Percentiles rank a stretch among this genome's conserved stretches.
Conservation (phyloP, 2,888 invertebrate species). For the Scaptomyza flava region DNA sequence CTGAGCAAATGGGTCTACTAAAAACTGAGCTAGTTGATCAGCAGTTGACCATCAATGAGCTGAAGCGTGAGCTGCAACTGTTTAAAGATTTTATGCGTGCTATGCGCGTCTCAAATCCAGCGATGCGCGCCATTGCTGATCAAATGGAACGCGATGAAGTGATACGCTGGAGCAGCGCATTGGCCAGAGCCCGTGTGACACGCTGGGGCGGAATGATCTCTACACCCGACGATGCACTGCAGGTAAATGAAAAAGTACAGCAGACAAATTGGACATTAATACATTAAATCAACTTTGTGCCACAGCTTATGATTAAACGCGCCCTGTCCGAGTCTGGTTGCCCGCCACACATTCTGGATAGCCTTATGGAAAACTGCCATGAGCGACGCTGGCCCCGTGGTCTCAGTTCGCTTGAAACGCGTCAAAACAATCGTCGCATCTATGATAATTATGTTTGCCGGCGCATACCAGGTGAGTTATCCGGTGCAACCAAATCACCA, state of each 20-base stretch:
- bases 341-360: slow-evolving; percentile 96
- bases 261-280: background rate
- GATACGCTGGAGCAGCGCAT: slow-evolving; percentile 93
- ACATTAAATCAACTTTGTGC: no score
- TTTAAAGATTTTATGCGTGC: slow-evolving; percentile 97
- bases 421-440: slow-evolving; percentile 95
- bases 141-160: slow-evolving; percentile 98
- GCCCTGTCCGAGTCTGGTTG: slow-evolving; percentile 97
- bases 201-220: slow-evolving; percentile 99
- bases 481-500: slow-evolving; percentile 1
- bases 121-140: slow-evolving; percentile 95
- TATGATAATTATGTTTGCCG: slow-evolving; percentile 98
- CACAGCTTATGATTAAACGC: slow-evolving; percentile 95
- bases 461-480: slow-evolving; percentile 90
- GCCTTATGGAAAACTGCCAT: slow-evolving; percentile 98
- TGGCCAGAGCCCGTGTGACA: slow-evolving; percentile 94
- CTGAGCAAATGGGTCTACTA: slow-evolving; percentile 93
- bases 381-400: slow-evolving; percentile 98
- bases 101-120: slow-evolving; percentile 95
- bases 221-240: slow-evolving; percentile 96
- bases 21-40: slow-evolving; percentile 95
- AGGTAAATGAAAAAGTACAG: slow-evolving; percentile 86
- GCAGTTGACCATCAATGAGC: slow-evolving; percentile 93
- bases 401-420: slow-evolving; percentile 94
- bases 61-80: slow-evolving; percentile 94